These are phyloP conservation scores for Engraulis encrasicolus DNA, from an alignment of 2,113 vertebrate genomes.

Conservation along the genomic window DNA sequence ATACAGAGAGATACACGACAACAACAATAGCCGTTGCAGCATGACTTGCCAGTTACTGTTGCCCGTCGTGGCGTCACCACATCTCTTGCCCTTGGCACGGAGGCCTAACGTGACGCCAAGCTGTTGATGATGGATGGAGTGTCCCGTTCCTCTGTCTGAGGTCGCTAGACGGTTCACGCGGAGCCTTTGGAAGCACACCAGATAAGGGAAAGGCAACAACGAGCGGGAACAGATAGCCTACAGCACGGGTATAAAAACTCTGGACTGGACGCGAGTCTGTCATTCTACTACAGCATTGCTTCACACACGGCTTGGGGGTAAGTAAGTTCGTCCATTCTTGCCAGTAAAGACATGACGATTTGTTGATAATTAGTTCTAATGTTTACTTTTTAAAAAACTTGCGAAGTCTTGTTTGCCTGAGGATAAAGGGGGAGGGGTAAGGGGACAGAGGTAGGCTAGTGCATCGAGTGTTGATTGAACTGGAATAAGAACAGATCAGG, in stretches of 20 bases:
- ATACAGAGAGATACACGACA: no score
- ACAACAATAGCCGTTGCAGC: background rate
- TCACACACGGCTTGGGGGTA: conserved; percentile 1
- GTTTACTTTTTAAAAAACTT: no score
- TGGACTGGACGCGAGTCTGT: background rate
- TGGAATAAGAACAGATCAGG: no score
- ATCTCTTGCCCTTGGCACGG: conserved; percentile 56
- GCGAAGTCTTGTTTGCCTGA: no score
- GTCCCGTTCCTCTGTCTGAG: conserved; percentile 62
- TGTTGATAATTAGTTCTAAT: no score
- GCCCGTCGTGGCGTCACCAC: background rate
- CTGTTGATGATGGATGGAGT: conserved; percentile 57
- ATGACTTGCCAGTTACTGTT: background rate
- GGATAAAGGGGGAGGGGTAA: no score
- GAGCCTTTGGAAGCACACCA: background rate
- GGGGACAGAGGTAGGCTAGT: no score
- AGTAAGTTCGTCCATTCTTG: background rate
- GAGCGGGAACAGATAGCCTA: background rate
- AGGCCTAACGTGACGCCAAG: conserved; percentile 48
- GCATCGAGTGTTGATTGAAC: no score
- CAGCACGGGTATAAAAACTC: background rate
- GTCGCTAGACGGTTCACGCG: conserved; percentile 42
- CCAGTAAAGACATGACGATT: no score
- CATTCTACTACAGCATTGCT: background rate
- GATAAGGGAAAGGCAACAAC: background rate